These are phyloP conservation scores for Schizopygopsis pylzovi DNA, from an alignment of 2,797 vertebrate species.

Conservation along the genomic window DNA sequence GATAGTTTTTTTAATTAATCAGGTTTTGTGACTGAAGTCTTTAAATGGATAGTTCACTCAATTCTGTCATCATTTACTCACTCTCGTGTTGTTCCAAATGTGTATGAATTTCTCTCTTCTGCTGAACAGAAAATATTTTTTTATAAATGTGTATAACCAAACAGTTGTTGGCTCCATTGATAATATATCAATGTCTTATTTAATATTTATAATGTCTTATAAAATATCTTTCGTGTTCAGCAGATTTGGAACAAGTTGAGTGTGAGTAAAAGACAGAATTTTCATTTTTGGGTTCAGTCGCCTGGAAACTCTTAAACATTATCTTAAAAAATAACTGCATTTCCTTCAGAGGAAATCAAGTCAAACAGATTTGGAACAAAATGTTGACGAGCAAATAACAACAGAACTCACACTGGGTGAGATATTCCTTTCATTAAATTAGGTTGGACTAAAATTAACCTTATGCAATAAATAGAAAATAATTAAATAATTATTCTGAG, in stretches of 20 bases:
- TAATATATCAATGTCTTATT: background rate
- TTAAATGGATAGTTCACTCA: background rate
- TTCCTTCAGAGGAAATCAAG: too few species aligned
- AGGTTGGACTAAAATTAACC: background rate
- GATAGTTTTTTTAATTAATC: background rate
- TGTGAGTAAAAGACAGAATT: background rate
- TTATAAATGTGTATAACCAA: background rate
- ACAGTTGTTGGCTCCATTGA: background rate
- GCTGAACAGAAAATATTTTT: background rate
- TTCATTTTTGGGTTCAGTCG: too few species aligned
- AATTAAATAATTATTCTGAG: conserved; percentile 28
- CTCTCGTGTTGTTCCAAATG: background rate
- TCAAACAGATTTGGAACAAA: background rate
- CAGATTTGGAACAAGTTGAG: background rate
- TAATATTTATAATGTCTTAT: too few species aligned
- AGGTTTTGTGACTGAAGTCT: background rate
- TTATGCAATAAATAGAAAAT: background rate
- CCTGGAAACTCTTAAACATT: too few species aligned
- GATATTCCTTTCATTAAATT: background rate
- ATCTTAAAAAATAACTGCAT: too few species aligned
- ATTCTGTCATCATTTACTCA: background rate
- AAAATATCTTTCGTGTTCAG: background rate
- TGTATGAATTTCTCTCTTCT: background rate
- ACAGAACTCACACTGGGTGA: conserved; percentile 4
- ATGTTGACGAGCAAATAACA: background rate